phyloP scores from a whole-genome alignment of 2,113 vertebrate genomes.

The Baryphthengus martii region DNA sequence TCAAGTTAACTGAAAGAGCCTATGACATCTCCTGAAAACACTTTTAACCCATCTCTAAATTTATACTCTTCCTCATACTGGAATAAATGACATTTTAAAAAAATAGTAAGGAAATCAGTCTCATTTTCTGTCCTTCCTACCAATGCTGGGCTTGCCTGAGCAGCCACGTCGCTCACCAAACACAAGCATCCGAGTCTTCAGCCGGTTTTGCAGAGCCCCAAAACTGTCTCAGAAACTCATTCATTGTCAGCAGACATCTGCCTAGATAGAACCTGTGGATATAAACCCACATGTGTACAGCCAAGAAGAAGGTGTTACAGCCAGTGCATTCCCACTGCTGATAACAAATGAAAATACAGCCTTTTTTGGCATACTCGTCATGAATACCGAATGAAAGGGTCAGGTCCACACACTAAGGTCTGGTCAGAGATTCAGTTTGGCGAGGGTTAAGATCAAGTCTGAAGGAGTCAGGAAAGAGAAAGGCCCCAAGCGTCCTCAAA shows the following conservation, averaged over 20 bases:
- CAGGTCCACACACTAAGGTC: constrained; percentile 45
- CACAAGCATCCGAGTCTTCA: neutral
- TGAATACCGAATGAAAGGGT: constrained; percentile 38
- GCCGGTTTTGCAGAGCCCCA: neutral
- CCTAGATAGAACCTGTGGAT: neutral
- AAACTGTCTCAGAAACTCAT: neutral
- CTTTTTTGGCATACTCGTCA: neutral
- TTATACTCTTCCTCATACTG: neutral
- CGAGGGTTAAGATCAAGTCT: constrained; percentile 70
- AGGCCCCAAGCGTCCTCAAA: constrained; percentile 71
- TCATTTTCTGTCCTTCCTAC: neutral
- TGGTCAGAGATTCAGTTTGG: constrained; percentile 45
- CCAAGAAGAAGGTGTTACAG: neutral
- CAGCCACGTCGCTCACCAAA: neutral
- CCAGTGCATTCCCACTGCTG: neutral
- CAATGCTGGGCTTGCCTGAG: neutral
- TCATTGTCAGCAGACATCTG: neutral
- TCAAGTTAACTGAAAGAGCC: neutral
- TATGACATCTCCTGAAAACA: neutral
- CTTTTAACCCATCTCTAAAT: neutral
- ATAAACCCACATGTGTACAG: accelerated
- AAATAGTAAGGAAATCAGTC: neutral
- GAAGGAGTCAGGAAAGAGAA: constrained; percentile 63
- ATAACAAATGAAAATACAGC: neutral
- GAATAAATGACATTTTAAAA: neutral